These are phyloP conservation scores for Argya squamiceps DNA, from an alignment of 2,797 vertebrate genomes.

Conservation along the genomic window DNA sequence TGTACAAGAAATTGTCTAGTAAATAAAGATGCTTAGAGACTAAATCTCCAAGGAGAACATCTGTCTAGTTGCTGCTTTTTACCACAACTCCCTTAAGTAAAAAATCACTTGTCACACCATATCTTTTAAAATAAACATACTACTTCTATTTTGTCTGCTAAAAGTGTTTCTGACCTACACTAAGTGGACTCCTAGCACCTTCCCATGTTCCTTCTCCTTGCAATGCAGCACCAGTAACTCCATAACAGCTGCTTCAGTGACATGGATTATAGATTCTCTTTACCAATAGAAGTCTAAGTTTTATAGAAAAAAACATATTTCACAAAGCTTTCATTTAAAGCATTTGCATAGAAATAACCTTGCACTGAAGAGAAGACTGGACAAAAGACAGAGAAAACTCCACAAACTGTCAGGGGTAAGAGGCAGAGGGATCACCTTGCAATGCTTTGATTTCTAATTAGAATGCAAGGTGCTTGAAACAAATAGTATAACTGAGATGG, in stretches of 20 bases:
- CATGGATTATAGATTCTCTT: neutral
- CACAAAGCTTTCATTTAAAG: neutral
- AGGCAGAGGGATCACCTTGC: neutral
- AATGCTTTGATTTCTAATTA: conserved; percentile 43
- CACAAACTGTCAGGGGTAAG: neutral
- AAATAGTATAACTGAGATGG: neutral
- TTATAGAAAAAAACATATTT: neutral
- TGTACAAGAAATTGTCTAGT: neutral
- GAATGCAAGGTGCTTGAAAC: neutral
- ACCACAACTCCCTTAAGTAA: neutral
- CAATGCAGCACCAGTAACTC: neutral
- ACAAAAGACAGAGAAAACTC: neutral
- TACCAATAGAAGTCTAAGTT: neutral
- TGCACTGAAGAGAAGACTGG: neutral
- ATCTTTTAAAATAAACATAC: neutral
- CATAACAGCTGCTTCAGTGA: neutral
- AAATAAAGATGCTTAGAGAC: neutral
- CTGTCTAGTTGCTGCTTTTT: neutral
- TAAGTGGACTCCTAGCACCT: neutral
- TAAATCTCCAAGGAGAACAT: neutral
- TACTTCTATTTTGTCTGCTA: neutral
- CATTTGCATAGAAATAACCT: neutral
- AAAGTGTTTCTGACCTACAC: neutral
- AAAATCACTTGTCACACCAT: neutral
- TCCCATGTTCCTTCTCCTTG: neutral